phyloP scores from a whole-genome alignment of 2,797 vertebrate species.

The Amazona finschi region DNA sequence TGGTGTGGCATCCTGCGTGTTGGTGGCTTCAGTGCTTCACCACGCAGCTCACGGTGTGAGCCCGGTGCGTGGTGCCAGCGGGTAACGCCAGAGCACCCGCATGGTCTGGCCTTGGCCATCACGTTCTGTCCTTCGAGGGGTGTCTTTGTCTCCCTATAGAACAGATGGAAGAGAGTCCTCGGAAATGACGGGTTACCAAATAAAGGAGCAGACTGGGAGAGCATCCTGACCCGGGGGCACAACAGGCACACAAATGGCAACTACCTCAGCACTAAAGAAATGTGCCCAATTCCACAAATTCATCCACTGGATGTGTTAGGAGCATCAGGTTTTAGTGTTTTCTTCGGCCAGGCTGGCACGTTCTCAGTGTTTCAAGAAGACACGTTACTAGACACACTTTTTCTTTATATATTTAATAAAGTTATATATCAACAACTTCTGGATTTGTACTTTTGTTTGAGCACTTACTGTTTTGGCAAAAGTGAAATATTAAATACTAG shows the following conservation, averaged over 20 bases:
- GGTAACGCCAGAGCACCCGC: not conserved
- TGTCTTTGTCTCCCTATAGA: not conserved
- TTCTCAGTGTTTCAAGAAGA: constrained; percentile 19
- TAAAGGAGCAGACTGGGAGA: not conserved
- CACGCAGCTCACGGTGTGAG: not conserved
- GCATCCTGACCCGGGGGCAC: not conserved
- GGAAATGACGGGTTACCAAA: not conserved
- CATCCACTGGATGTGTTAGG: not conserved
- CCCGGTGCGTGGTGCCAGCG: not conserved
- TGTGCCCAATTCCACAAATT: not conserved
- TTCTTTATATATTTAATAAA: constrained; percentile 65
- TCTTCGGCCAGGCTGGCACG: not conserved
- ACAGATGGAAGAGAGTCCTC: not conserved
- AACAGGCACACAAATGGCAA: not conserved
- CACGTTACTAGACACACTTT: not conserved
- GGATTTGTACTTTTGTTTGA: constrained; percentile 38
- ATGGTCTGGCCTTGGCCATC: not conserved
- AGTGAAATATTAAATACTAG: constrained; percentile 65
- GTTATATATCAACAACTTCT: constrained; percentile 48
- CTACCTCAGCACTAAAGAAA: not conserved
- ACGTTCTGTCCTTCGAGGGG: not conserved
- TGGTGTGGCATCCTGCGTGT: not conserved
- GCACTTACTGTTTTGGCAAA: constrained; percentile 41
- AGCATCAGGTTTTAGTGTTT: not conserved
- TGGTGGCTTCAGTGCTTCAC: not conserved